Evolutionary conservation across 1,140 invertebrate species (phyloP).

Genomic region (Drosophila parvula): DNA sequence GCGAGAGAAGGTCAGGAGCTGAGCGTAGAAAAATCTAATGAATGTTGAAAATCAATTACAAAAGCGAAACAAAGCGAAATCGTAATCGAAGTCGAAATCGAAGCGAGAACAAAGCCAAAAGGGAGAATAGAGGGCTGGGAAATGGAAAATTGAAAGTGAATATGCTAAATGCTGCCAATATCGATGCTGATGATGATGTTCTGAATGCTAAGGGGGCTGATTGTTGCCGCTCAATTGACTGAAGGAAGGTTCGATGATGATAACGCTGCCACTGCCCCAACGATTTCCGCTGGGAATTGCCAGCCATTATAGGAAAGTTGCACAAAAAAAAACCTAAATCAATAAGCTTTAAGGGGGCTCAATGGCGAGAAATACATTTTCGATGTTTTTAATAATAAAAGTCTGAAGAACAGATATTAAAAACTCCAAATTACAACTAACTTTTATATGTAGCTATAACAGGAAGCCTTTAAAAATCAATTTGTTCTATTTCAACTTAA

Average conservation of each 20-base stretch:
- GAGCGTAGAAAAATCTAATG: constrained; percentile 59
- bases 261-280: constrained; percentile 27
- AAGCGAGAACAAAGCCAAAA: constrained; percentile 26
- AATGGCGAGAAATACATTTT: not conserved
- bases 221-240: constrained; percentile 43
- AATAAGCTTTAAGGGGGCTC: constrained; percentile 3
- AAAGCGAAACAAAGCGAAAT: constrained; percentile 42
- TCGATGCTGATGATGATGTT: constrained; percentile 6
- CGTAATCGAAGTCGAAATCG: constrained; percentile 8
- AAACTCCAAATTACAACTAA: not conserved
- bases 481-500: not conserved
- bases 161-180: constrained; percentile 63
- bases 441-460: no score
- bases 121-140: not conserved
- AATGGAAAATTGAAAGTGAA: constrained; percentile 67
- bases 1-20: constrained; percentile 38
- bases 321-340: constrained; percentile 4
- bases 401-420: not conserved
- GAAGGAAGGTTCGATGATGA: constrained; percentile 25
- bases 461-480: not conserved
- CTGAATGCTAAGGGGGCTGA: constrained; percentile 19
- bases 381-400: not conserved
- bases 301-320: constrained; percentile 40
- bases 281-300: constrained; percentile 66
- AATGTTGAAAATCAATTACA: constrained; percentile 79